Evolutionary conservation across 2,888 invertebrate species (phyloP).

Genomic region (Thereva nobilitata): DNA sequence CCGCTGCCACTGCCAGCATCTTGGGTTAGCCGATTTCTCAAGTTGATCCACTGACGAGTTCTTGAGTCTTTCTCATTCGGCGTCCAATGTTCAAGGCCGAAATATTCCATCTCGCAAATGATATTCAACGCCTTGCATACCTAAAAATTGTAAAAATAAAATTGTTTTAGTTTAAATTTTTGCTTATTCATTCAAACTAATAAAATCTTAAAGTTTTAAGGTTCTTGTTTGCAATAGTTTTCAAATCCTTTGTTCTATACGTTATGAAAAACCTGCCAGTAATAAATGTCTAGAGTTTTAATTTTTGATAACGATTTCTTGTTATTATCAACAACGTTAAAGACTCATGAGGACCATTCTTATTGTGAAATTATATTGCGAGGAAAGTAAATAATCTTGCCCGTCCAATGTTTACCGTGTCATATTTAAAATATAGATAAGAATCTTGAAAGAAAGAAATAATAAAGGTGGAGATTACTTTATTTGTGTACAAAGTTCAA

Average conservation of each 20-base stretch:
- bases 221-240: background rate
- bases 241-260: background rate
- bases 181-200: background rate
- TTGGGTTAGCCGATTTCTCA: constrained; percentile 67
- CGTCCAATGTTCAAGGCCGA: constrained; percentile 71
- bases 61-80: constrained; percentile 63
- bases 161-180: constrained; percentile 1
- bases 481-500: too few relatives aligned
- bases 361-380: too few relatives aligned
- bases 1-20: constrained; percentile 52
- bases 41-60: constrained; percentile 83
- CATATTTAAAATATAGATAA: too few relatives aligned
- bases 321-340: too few relatives aligned
- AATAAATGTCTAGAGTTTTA: background rate
- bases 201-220: background rate
- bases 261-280: background rate
- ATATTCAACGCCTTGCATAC: constrained; percentile 82
- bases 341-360: too few relatives aligned
- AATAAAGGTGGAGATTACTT: too few relatives aligned
- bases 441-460: too few relatives aligned
- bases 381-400: too few relatives aligned
- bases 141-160: constrained; percentile 59
- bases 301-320: too few relatives aligned
- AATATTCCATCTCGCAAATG: constrained; percentile 84
- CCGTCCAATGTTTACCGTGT: too few relatives aligned